Conservation (phyloP, 1,140 invertebrate genomes). For the Drosophila burlai region DNA sequence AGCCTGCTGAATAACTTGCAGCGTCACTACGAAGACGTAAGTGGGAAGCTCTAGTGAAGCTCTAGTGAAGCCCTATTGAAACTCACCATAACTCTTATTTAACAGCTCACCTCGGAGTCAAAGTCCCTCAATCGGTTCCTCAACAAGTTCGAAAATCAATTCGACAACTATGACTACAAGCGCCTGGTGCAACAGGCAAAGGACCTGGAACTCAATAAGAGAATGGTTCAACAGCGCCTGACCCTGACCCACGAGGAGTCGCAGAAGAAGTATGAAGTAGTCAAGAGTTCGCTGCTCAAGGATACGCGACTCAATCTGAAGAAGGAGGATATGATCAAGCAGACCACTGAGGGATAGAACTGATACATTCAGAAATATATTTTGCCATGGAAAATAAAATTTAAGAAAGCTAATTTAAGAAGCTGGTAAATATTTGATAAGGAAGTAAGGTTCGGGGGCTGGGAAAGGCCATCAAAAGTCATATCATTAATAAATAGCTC, state of each 20-base stretch:
- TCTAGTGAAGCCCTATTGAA: no score
- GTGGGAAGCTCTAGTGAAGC: not conserved
- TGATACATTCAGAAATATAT: no score
- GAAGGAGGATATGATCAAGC: constrained; percentile 16
- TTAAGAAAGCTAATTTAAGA: not conserved
- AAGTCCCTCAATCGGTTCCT: constrained; percentile 77
- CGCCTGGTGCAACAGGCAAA: constrained; percentile 74
- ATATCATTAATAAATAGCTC: not conserved
- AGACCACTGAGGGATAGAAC: constrained; percentile 23
- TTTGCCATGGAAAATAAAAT: not conserved
- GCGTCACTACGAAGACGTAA: constrained; percentile 86
- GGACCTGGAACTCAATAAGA: constrained; percentile 72
- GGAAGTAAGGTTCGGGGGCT: not conserved
- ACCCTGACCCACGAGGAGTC: constrained; percentile 77
- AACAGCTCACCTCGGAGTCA: constrained; percentile 73
- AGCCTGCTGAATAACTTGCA: constrained; percentile 86
- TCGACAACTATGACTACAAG: constrained; percentile 81
- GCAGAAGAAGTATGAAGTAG: constrained; percentile 78
- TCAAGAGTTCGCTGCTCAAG: constrained; percentile 66
- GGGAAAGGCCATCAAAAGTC: not conserved
- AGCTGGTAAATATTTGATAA: not conserved
- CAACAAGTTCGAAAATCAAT: constrained; percentile 81
- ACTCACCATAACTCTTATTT: not conserved
- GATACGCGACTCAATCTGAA: constrained; percentile 67
- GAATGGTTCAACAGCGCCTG: constrained; percentile 82